Base-by-base conservation (phyloP, 2,113 vertebrate genomes). In the Leptobrachium leishanense region DNA sequence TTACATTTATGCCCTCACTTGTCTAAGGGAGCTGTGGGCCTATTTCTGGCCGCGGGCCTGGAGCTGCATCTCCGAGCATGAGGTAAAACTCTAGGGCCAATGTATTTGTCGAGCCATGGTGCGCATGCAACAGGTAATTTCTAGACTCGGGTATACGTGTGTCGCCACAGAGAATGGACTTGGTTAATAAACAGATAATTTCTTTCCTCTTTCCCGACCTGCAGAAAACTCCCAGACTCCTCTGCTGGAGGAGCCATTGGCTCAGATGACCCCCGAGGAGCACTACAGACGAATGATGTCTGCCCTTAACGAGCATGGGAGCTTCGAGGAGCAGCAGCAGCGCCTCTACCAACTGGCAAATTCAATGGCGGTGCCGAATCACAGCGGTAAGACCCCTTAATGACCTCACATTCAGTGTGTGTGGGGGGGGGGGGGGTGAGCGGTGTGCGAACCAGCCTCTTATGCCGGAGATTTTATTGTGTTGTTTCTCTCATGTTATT, bases 221-320 rank as follows among this genome's bases (percentile, higher is more conserved):
- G 1, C 90, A 99, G 97, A 97, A 86, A 94, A 90, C 82, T 94
- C 93, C 15, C 94, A 94, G 84, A 94, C 94, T 13, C 93, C 95
- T 6, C 82, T 88, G 81, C 90, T 95, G 68, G 95, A 98, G 81
- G 94, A 94, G 43, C 83, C 87, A 2, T 91, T 92, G 82, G 86
- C 93, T 82, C 93, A 93, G 90, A 98, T 98, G 96, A 97, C 95
- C 89, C 96, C 96, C 0, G 96, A 98, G 89, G 97, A 98, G 84
- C 96, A 98, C 87, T 98, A 98, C 85, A 93, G 94, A 76, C 92
- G 95, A 80, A 95, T 99, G 88, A 93, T 99, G 94, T 96, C 96
- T 0, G 95, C 95, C 0, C 93, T 99, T 68, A 97, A 91, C 0
- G 97, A 98, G 59, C 95, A 95, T 0, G 82, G 95, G 82, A 86